phyloP scores from a whole-genome alignment of 92 coral and sea anemone genomes.

The Meandrina meandrites region DNA sequence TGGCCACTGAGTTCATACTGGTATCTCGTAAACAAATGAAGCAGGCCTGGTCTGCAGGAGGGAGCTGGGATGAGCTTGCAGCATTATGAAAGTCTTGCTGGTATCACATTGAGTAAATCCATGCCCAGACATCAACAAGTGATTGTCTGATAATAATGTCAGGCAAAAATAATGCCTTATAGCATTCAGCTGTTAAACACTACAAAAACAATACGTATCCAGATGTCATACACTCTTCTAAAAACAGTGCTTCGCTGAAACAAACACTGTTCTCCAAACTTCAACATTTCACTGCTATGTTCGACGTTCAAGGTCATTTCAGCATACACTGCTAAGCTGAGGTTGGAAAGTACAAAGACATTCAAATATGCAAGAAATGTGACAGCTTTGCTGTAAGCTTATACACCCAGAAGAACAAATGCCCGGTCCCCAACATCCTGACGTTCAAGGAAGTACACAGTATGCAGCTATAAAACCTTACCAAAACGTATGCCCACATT shows the following conservation, averaged over 20 bases:
- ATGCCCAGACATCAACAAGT: not conserved
- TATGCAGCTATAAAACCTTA: constrained; percentile 45
- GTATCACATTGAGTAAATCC: not conserved
- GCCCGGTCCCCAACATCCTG: not conserved
- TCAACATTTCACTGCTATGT: not conserved
- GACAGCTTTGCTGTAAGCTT: not conserved
- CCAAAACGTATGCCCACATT: constrained; percentile 99
- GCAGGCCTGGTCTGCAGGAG: not conserved
- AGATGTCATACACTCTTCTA: not conserved
- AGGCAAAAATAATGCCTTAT: not conserved
- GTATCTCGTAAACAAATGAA: too few relatives aligned
- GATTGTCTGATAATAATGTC: not conserved
- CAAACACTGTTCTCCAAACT: not conserved
- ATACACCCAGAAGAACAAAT: not conserved
- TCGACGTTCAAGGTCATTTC: not conserved
- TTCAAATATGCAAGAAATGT: not conserved
- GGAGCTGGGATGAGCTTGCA: not conserved
- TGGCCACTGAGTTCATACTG: too few relatives aligned
- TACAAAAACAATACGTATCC: not conserved
- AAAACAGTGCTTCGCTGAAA: not conserved
- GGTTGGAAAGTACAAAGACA: not conserved
- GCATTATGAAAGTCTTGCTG: not conserved
- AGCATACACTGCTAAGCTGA: not conserved
- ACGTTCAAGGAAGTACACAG: not conserved
- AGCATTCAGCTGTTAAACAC: too few relatives aligned